These are phyloP conservation scores for Arenaria interpres DNA, from an alignment of 2,113 vertebrate species.

Conservation along the genomic window DNA sequence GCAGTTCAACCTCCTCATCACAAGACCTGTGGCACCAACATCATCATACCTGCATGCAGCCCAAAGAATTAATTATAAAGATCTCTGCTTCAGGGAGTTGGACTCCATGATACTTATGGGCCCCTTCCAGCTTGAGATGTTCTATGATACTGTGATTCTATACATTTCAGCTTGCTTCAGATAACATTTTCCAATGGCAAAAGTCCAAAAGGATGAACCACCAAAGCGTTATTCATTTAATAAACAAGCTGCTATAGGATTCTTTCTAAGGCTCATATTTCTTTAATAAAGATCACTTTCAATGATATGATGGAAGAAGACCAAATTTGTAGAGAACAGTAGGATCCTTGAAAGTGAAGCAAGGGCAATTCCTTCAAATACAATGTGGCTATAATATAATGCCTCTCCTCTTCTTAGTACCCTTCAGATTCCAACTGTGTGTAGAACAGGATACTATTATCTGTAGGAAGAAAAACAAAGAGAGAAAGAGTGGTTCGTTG, in stretches of 20 bases:
- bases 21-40: not conserved
- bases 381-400: not conserved
- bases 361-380: not conserved
- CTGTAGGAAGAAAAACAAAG: not conserved
- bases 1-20: not conserved
- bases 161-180: not conserved
- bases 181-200: not conserved
- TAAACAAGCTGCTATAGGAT: not conserved
- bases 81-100: not conserved
- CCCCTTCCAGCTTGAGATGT: not conserved
- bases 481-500: not conserved
- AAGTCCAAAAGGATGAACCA: not conserved
- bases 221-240: not conserved
- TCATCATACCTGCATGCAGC: not conserved
- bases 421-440: not conserved
- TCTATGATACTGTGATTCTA: not conserved
- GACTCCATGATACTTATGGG: not conserved
- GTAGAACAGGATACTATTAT: not conserved
- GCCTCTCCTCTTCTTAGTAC: not conserved
- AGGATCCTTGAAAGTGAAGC: not conserved
- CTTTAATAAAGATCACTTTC: not conserved
- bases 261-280: not conserved
- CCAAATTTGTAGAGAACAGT: not conserved
- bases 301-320: not conserved
- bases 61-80: not conserved